Evolutionary conservation across 2,797 vertebrate genomes (phyloP), one percentile per base, ranked within the genome.

Genomic region (Psittacula echo): DNA sequence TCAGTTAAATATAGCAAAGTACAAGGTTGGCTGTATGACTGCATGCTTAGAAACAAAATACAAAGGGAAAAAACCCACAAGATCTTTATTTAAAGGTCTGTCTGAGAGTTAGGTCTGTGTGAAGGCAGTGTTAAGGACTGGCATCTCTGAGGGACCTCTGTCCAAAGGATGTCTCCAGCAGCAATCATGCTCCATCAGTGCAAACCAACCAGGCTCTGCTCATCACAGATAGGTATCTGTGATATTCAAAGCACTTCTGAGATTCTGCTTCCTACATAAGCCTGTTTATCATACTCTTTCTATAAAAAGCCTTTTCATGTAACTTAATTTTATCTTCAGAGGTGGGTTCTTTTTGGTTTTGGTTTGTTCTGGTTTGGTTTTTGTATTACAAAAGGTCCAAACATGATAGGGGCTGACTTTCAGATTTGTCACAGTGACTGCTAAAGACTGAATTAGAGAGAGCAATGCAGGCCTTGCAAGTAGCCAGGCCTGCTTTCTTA

Each of bases 221-320:
- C 39, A 5, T 29, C 80, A 6, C 48, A 42, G 39, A 7, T 1
- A 0, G 2, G 7, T 6, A 2, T 23, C 77, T 34, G 11, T 41
- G 81, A 42, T 26, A 27, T 4, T 54, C 60, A 37, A 24, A 66
- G 71, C 60, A 11, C 18, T 85, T 24, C 48, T 11, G 82, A 67
- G n/a, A 20, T 77, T 39, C 19, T 60, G 16, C 74, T 50, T 68
- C 81, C 74, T 67, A 24, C 30, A 10, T 3, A 8, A 70, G 29
- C 54, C 67, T 82, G 27, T 76, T 93, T 39, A 17, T 34, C 30
- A 2, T 34, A 34, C 24, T n/a, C 27, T 84, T 90, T 30, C 74
- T 70, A 7, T 29, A 70, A 77, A 87, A 85, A 85, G 5, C 16
- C 10, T 87, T 95, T 60, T 37, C 37, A 32, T 45, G 7, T 15